A percentile compares a stretch with the other conserved stretches of the same genome.
phyloP scores from a whole-genome alignment of 2,113 vertebrate species.

The Phalacrocorax carbo region DNA sequence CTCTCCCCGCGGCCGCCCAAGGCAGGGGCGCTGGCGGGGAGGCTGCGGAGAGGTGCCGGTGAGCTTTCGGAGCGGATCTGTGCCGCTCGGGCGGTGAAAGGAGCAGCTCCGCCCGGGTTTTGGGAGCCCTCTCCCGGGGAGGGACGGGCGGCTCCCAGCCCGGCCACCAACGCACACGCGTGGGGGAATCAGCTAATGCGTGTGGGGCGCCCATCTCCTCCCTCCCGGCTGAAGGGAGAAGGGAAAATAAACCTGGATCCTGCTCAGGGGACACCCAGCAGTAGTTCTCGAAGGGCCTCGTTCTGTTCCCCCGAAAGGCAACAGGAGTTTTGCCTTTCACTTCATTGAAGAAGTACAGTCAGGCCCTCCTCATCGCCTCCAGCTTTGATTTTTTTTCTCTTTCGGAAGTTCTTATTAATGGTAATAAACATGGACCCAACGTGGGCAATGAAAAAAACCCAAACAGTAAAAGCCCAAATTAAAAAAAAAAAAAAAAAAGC shows the following conservation, averaged over 20 bases:
- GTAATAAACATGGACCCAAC: not conserved
- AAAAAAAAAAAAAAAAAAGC: not conserved
- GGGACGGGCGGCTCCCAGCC: not conserved
- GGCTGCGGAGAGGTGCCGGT: too few relatives aligned
- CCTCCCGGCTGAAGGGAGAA: not conserved
- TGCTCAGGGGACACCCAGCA: not conserved
- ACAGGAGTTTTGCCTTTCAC: not conserved
- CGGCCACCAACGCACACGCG: fast-evolving
- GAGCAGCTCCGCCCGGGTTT: too few relatives aligned
- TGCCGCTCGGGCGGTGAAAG: not conserved
- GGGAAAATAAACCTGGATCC: not conserved
- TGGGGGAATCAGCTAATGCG: fast-evolving
- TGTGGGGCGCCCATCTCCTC: not conserved
- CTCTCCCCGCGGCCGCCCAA: not conserved
- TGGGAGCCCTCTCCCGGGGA: not conserved
- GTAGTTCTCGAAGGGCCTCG: not conserved
- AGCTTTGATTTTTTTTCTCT: not conserved
- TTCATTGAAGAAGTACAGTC: not conserved
- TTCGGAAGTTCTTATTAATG: not conserved
- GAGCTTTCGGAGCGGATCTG: not conserved
- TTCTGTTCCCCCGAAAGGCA: not conserved
- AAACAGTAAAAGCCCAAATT: not conserved
- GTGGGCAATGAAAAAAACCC: not conserved
- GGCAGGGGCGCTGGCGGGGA: not conserved
- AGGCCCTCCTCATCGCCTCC: not conserved